Evolutionary conservation across 2,113 vertebrate genomes (phyloP).

Genomic region (Scytalopus superciliaris): DNA sequence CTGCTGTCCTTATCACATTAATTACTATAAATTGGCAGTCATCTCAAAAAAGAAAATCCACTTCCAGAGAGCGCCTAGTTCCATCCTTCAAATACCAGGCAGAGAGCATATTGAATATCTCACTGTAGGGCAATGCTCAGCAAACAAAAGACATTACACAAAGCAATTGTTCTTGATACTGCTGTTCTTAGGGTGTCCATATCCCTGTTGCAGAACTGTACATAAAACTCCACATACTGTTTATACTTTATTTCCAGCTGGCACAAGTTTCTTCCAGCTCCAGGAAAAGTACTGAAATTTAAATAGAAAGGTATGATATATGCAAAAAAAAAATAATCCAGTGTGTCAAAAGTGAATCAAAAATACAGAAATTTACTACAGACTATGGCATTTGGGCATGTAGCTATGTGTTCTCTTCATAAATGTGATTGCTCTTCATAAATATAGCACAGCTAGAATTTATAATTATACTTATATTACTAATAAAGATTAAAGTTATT

Average conservation of each 20-base stretch:
- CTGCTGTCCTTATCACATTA: constrained; percentile 75
- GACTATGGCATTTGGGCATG: background rate
- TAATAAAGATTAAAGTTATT: background rate
- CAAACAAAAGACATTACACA: background rate
- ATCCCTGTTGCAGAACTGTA: background rate
- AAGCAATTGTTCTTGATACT: background rate
- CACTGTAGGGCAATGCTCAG: background rate
- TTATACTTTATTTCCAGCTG: background rate
- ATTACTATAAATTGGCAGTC: constrained; percentile 71
- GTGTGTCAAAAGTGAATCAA: background rate
- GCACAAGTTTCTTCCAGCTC: background rate
- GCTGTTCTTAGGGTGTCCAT: background rate
- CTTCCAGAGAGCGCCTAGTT: constrained; percentile 21
- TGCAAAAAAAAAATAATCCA: background rate
- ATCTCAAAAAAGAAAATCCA: constrained; percentile 51
- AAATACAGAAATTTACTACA: background rate
- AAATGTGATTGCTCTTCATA: background rate
- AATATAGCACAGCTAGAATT: background rate
- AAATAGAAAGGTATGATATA: background rate
- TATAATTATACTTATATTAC: background rate
- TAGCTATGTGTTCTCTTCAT: background rate
- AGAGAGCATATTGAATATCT: constrained; percentile 16
- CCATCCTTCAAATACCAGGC: background rate
- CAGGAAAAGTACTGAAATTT: background rate
- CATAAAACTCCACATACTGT: background rate